Base-by-base conservation (phyloP, 2,113 vertebrate genomes). In the Cygnus buccinator region DNA sequence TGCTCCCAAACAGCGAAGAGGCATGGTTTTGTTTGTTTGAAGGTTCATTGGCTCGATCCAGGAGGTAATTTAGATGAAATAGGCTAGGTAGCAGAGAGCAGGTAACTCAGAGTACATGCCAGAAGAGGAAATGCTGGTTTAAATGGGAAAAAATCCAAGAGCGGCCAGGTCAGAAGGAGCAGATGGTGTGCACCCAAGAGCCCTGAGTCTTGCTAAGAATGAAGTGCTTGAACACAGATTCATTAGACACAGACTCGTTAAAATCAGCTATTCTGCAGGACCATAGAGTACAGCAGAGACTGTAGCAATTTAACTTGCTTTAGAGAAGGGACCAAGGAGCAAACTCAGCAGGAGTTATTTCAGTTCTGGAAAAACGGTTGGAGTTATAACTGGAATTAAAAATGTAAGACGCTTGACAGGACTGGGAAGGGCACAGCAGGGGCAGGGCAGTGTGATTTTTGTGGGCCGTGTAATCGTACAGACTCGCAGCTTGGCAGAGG, bases 111-210 rank as follows among this genome's bases (percentile, higher is more conserved):
- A 82, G 77, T 29, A 3, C 79, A 35, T 95, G 84, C 62, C 89
- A 79, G 81, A 58, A 89, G 77, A 94, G 91, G 93, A 96, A 95
- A 78, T 87, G 77, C 70, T 91, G 77, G 81, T 76, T 78, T 75
- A 87, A 82, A 37, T 61, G 41, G 84, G 87, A 89, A 84, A 68
- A 87, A 72, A 48, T 91, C 73, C 91, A 93, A 65, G 84, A 79
- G 66, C 61, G 35, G 57, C 18, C 23, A 1, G 57, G 81, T 94
- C 84, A 61, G 89, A 63, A n/a, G 10, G 84, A 95, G 81, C 96
- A 97, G 96, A 96, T 97, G 96, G 93, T 86, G 15, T 70, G 58
- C 71, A 66, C 95, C 87, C 6, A 5, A 89, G 94, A 74, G 89
- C 59, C 84, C 89, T 2, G 41, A 44, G 54, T 79, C 70, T 93